These are phyloP conservation scores for Oasisia sp. DNA, from an alignment of 2,888 invertebrate species.

Conservation along the genomic window DNA sequence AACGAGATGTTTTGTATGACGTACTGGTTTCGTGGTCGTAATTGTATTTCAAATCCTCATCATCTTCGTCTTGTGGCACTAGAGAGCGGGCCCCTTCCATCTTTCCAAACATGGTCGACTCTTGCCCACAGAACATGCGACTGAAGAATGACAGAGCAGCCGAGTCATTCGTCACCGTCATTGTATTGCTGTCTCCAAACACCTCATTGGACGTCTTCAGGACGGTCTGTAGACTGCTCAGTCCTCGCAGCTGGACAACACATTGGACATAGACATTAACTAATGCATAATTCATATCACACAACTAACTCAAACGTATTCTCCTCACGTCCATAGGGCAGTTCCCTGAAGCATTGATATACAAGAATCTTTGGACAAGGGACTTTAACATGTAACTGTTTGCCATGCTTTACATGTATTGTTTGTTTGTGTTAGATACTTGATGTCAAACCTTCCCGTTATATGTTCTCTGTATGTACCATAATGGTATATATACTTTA, in stretches of 20 bases:
- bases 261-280: neutral
- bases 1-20: neutral
- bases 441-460: no score
- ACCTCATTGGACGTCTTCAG: neutral
- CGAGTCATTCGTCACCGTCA: neutral
- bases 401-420: no score
- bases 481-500: no score
- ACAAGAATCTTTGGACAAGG: no score
- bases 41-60: neutral
- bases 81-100: neutral
- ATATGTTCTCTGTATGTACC: no score
- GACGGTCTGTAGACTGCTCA: neutral
- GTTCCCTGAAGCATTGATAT: no score
- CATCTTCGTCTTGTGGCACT: neutral
- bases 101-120: neutral
- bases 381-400: no score
- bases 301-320: no score
- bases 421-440: no score
- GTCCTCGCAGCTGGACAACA: neutral
- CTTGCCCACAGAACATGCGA: neutral
- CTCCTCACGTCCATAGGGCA: no score
- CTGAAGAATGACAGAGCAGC: neutral
- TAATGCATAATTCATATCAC: neutral
- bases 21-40: neutral
- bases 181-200: neutral